Conservation (phyloP, 2,888 invertebrate genomes). For the Orthosia cruda region DNA sequence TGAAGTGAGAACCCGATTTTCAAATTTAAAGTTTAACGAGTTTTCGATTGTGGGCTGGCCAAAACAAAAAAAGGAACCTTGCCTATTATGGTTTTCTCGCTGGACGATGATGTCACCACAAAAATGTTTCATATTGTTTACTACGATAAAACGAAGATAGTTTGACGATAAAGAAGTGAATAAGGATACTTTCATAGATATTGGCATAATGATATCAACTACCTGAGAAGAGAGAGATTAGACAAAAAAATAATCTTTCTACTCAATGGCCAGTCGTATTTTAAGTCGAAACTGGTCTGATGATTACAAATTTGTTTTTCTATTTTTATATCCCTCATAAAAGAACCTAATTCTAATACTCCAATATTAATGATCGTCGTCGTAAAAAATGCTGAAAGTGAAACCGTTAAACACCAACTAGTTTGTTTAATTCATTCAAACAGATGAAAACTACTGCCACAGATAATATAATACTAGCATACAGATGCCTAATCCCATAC, state of each 20-base stretch:
- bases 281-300: constrained; percentile 1
- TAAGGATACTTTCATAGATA: not conserved
- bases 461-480: too few relatives aligned
- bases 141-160: constrained; percentile 44
- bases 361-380: constrained; percentile 35
- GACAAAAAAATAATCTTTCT: not conserved
- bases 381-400: constrained; percentile 64
- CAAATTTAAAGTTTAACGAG: constrained; percentile 28
- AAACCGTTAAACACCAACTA: constrained; percentile 58
- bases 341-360: constrained; percentile 43
- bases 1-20: not conserved
- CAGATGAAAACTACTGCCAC: constrained; percentile 34
- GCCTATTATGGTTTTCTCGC: constrained; percentile 76
- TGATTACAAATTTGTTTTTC: constrained; percentile 31
- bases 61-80: constrained; percentile 72
- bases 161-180: constrained; percentile 33
- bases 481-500: too few relatives aligned
- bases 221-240: not conserved
- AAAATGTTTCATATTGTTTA: constrained; percentile 70
- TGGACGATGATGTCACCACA: constrained; percentile 79
- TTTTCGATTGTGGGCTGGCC: constrained; percentile 66
- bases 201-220: not conserved
- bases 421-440: constrained; percentile 61
- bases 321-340: constrained; percentile 51
- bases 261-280: not conserved